phyloP scores from a whole-genome alignment of 2,797 vertebrate species.

The Champsocephalus gunnari region DNA sequence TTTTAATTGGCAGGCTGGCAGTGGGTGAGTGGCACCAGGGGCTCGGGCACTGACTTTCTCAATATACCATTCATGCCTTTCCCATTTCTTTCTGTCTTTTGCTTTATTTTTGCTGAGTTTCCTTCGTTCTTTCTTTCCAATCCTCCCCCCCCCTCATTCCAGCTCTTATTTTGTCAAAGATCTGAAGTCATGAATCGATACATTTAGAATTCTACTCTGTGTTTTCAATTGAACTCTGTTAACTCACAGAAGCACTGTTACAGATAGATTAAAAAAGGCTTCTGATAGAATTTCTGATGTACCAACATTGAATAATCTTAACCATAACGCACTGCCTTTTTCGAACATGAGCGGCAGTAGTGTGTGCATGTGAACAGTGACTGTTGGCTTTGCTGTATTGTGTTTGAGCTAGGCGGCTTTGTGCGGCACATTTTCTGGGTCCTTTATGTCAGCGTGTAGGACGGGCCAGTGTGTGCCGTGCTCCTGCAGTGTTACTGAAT shows the following conservation, averaged over 20 bases:
- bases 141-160: neutral
- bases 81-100: conserved; percentile 18
- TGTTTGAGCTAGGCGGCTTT: conserved; percentile 52
- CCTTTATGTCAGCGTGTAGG: conserved; percentile 55
- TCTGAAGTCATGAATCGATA: conserved; percentile 49
- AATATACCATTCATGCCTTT: conserved; percentile 45
- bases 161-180: conserved; percentile 16
- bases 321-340: conserved; percentile 36
- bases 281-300: conserved; percentile 63
- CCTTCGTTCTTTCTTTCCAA: neutral
- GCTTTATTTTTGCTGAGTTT: conserved; percentile 21
- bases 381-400: conserved; percentile 27
- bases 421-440: conserved; percentile 49
- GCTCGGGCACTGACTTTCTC: conserved; percentile 73
- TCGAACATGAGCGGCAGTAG: conserved; percentile 31
- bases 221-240: conserved; percentile 49
- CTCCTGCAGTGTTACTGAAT: conserved; percentile 77
- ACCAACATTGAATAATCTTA: conserved; percentile 47
- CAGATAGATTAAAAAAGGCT: conserved; percentile 57
- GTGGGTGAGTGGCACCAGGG: conserved; percentile 80
- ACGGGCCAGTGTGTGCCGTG: conserved; percentile 67
- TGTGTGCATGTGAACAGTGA: conserved; percentile 30
- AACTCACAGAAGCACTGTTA: conserved; percentile 43
- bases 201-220: conserved; percentile 38
- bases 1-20: conserved; percentile 87